Evolutionary conservation across 2,888 invertebrate genomes (phyloP), one percentile per base, ranked within the genome.

Genomic region (Rhodophaea formosa): DNA sequence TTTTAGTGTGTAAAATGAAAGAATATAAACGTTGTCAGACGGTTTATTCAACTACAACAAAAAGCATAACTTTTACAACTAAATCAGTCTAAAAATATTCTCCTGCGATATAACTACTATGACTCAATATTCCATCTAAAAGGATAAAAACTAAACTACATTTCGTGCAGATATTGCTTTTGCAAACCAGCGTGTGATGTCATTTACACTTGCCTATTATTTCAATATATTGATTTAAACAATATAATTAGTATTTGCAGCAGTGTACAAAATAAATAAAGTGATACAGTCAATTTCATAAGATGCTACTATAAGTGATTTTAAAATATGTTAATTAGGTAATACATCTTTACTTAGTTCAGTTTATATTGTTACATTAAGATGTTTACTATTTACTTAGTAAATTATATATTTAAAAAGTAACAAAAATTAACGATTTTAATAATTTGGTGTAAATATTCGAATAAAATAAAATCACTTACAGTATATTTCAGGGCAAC

Each of bases 31-130:
- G 76, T 78, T 79, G 76, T 87, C 82, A 85, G 83, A 85, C 80
- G 81, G 79, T 91, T 89, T 89, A 89, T 84, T 91, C 77, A 89
- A 89, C 89, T 90, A 89, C 90, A 90, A 89, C 88, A 88, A 90
- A 90, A 91, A 89, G 85, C 89, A 86, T 88, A 88, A 89, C 84
- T 83, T 88, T 87, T 82, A 84, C 69, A 91, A 90, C 90, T 90
- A 91, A 91, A 89, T 91, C 91, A 91, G 91, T 91, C 91, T 91
- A 91, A 90, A 89, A 88, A 88, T 90, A 88, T 86, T 85, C 84
- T 85, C 86, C 85, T 82, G 86, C 77, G 66, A 75, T 80, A 80
- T 77, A 77, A 85, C 86, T 86, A 89, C 85, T 70, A 74, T 75
- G 79, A 75, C 79, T 83, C 79, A 82, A 82, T 81, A 84, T 79